These are phyloP conservation scores for Zingel zingel DNA, from an alignment of 2,113 vertebrate genomes.

Conservation along the genomic window DNA sequence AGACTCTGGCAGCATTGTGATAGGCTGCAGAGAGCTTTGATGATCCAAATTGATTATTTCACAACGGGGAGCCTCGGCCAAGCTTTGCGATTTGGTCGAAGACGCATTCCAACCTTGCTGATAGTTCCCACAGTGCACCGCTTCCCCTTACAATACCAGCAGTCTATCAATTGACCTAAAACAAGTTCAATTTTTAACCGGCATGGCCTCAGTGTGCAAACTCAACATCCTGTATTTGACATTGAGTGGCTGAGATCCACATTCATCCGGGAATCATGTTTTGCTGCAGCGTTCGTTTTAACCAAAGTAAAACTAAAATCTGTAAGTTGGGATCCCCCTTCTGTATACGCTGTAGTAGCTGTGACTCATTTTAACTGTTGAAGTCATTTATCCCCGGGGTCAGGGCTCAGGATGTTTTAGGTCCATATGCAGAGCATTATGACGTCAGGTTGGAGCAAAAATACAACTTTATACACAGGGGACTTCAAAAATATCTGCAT, in stretches of 20 bases:
- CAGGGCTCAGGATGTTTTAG: constrained; percentile 13
- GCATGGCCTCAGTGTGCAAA: background rate
- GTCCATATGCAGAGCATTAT: background rate
- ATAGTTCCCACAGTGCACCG: constrained; percentile 52
- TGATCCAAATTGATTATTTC: constrained; percentile 61
- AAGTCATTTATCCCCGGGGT: constrained; percentile 3
- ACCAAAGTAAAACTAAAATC: background rate
- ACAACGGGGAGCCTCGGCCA: background rate
- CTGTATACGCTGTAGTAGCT: background rate
- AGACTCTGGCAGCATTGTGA: constrained; percentile 23
- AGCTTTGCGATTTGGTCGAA: constrained; percentile 41
- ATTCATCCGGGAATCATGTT: background rate
- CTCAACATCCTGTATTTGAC: background rate
- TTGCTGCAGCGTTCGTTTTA: background rate
- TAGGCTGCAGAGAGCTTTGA: constrained; percentile 39
- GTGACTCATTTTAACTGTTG: constrained; percentile 15
- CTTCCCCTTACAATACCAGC: background rate
- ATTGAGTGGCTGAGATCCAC: background rate
- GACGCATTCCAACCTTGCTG: constrained; percentile 42
- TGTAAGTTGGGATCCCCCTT: background rate
- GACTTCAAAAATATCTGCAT: background rate
- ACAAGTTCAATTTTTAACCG: constrained; percentile 2
- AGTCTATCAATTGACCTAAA: background rate
- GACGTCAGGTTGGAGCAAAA: constrained; percentile 2
- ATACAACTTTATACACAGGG: background rate